Evolutionary conservation across 2,113 vertebrate genomes (phyloP), one percentile per base, ranked within the genome.

Genomic region (Terrapene triunguis): DNA sequence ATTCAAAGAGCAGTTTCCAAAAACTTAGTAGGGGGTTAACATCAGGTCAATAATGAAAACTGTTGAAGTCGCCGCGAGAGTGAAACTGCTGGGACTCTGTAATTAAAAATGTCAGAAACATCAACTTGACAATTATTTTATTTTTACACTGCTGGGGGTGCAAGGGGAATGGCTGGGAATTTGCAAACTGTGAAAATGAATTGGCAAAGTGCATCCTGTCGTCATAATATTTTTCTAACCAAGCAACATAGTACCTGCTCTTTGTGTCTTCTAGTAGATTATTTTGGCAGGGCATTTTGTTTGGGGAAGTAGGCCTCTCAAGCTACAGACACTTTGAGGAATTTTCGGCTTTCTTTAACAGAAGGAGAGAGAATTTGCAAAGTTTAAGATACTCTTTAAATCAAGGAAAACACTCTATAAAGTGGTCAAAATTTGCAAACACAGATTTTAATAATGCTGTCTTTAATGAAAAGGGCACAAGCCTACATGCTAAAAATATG

Each of bases 211-310:
- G 84, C 8, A 62, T 91, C 25, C 81, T 95, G 44, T 95, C 84
- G 44, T 95, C 84, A 94, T 94, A 94, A 89, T 88, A 59, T 27
- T 93, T 78, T 89, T 93, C 21, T 91, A 53, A 94, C 76, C 32
- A 96, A 91, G 57, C 69, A 59, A 62, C 51, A 69, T 29, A 65
- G 32, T 88, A 92, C 74, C 50, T 88, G 48, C 50, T 81, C 90
- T 76, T 69, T 96, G 57, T 96, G n/a, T 22, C 79, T 94, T 92
- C 88, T 92, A 95, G 65, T 82, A 93, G 84, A 93, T 95, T 91
- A 87, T 96, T 97, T 94, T 95, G 93, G 83, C 95, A 97, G 83
- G 57, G 88, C 50, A 87, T 93, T 85, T 97, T 76, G 11, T 35
- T 1, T 89, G 51, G 38, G 65, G 83, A 93, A 90, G 94, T 87